A percentile compares a stretch with the other conserved stretches of the same genome.
Evolutionary conservation across 1,140 invertebrate genomes (phyloP).

Genomic region (Trichonephila clavipes): DNA sequence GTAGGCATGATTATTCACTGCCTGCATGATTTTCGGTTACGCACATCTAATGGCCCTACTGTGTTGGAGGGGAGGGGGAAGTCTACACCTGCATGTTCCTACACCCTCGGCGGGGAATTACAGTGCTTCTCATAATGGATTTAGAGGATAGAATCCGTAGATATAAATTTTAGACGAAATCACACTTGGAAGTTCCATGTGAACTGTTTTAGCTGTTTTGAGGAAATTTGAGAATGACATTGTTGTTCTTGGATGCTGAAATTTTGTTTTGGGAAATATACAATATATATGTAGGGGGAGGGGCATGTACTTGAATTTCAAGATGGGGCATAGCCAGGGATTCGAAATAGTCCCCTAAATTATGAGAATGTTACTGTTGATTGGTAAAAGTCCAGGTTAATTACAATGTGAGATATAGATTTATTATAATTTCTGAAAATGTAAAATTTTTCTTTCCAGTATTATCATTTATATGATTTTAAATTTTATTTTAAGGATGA

Average conservation of each 20-base stretch:
- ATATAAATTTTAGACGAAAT: neutral
- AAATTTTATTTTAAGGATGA: too few species aligned
- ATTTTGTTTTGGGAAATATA: neutral
- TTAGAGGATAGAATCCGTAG: neutral
- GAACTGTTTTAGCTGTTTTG: neutral
- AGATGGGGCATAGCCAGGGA: too few species aligned
- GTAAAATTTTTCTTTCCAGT: too few species aligned
- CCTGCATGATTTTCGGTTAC: constrained; percentile 50
- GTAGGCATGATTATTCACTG: constrained; percentile 5
- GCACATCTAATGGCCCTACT: constrained; percentile 43
- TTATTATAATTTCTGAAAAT: too few species aligned
- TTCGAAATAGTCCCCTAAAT: too few species aligned
- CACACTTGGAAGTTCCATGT: neutral
- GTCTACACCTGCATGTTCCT: constrained; percentile 49
- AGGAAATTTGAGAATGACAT: neutral
- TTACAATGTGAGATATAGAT: too few species aligned
- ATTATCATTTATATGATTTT: too few species aligned
- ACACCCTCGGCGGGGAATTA: neutral
- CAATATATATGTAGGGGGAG: neutral
- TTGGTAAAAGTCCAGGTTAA: too few species aligned
- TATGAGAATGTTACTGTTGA: too few species aligned
- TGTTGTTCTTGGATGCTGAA: neutral
- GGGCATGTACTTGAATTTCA: neutral
- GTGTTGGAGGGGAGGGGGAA: neutral
- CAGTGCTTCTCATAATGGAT: constrained; percentile 62